A percentile compares a stretch with the other conserved stretches of the same genome.
Conservation (phyloP, 2,797 vertebrate genomes). For the Lacerta bilineata region DNA sequence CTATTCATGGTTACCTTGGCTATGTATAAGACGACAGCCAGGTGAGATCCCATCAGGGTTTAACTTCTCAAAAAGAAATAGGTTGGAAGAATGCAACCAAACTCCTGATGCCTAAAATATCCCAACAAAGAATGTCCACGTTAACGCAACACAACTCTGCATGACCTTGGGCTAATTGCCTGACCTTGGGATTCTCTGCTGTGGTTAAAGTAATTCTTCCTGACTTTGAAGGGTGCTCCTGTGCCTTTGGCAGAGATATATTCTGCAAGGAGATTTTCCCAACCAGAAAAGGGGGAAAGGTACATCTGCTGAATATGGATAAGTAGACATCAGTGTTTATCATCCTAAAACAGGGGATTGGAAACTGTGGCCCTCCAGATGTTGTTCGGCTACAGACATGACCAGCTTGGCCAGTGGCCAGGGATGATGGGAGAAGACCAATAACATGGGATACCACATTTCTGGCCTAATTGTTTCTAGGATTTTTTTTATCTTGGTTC, state of each 20-base stretch:
- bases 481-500: no score
- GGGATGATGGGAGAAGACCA: background rate
- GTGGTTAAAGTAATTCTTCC: background rate
- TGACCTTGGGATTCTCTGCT: background rate
- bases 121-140: slow-evolving; percentile 14
- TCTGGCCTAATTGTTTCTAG: no score
- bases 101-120: slow-evolving; percentile 26
- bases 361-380: background rate
- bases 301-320: background rate
- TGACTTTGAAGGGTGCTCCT: background rate
- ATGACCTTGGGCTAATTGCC: fast-evolving
- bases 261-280: background rate
- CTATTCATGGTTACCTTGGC: slow-evolving; percentile 52
- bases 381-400: background rate
- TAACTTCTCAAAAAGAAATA: slow-evolving; percentile 46
- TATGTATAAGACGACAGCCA: slow-evolving; percentile 46
- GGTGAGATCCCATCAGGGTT: slow-evolving; percentile 28
- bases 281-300: background rate
- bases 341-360: background rate
- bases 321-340: background rate
- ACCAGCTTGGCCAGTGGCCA: background rate
- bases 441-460: no score
- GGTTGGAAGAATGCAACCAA: slow-evolving; percentile 37
- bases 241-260: background rate
- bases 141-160: fast-evolving